phyloP scores from a whole-genome alignment of 2,113 vertebrate genomes.

The Phrynocephalus versicolor region DNA sequence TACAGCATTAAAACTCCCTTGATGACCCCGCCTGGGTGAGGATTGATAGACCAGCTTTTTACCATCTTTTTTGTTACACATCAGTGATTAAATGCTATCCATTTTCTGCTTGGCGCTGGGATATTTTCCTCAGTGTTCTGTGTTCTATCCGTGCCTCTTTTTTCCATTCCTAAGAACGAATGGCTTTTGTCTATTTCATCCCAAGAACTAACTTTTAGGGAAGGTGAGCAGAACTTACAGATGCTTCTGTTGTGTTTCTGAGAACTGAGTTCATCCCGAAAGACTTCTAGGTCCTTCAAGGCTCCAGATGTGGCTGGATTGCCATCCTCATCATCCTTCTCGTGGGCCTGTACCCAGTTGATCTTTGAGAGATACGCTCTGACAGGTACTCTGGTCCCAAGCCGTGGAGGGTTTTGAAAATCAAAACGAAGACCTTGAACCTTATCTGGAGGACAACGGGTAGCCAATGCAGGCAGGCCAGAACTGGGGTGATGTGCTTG shows the following conservation, averaged over 20 bases:
- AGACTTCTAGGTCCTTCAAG: not conserved
- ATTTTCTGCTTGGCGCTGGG: not conserved
- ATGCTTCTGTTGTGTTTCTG: not conserved
- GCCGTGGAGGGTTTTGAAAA: too few relatives aligned
- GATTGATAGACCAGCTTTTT: not conserved
- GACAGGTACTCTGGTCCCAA: too few relatives aligned
- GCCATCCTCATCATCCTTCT: too few relatives aligned
- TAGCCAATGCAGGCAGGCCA: too few relatives aligned
- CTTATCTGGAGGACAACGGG: too few relatives aligned
- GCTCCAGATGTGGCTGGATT: not conserved
- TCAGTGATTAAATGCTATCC: not conserved
- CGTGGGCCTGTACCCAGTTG: too few relatives aligned
- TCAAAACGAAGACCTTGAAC: too few relatives aligned
- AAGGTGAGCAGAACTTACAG: not conserved
- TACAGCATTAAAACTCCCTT: not conserved
- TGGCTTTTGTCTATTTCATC: not conserved
- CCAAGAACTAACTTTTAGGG: not conserved
- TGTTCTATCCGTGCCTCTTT: too few relatives aligned
- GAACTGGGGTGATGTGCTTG: too few relatives aligned
- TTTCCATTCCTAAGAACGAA: not conserved
- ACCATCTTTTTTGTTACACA: not conserved
- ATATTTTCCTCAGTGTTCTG: not conserved
- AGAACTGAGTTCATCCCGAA: not conserved
- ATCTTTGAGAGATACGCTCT: too few relatives aligned
- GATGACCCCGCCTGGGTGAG: not conserved